Conservation (phyloP, 2,113 vertebrate species). For the Gymnogyps californianus region DNA sequence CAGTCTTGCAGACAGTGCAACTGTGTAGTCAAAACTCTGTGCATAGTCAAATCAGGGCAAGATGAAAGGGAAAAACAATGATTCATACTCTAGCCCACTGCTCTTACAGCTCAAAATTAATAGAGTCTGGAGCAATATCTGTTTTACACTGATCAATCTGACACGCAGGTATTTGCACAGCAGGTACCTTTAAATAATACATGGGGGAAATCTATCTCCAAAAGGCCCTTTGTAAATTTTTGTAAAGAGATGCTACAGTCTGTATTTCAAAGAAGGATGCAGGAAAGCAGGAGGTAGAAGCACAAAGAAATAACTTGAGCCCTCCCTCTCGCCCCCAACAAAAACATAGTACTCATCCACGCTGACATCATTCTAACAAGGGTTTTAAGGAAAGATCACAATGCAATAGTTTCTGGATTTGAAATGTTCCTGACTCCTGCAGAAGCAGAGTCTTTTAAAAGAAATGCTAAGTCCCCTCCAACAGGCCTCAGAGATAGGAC, state of each 20-base stretch:
- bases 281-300: not conserved
- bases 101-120: constrained; percentile 4
- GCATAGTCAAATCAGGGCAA: constrained; percentile 1
- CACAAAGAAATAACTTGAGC: not conserved
- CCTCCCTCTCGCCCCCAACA: not conserved
- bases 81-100: not conserved
- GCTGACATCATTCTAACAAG: constrained; percentile 4
- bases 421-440: not conserved
- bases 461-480: not conserved
- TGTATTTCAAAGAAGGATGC: not conserved
- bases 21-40: not conserved
- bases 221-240: not conserved
- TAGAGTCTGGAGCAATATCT: not conserved
- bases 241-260: not conserved
- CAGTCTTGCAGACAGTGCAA: not conserved
- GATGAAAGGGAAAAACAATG: not conserved
- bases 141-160: not conserved
- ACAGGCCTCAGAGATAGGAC: not conserved
- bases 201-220: not conserved
- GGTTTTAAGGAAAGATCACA: constrained; percentile 15
- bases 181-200: not conserved
- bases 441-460: not conserved
- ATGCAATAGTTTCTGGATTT: not conserved
- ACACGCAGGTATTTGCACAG: not conserved
- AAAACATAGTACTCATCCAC: not conserved